Percentiles rank a stretch among this genome's conserved stretches.
These are phyloP conservation scores for Menidia beryllina DNA, from an alignment of 2,113 vertebrate species.

Conservation along the genomic window DNA sequence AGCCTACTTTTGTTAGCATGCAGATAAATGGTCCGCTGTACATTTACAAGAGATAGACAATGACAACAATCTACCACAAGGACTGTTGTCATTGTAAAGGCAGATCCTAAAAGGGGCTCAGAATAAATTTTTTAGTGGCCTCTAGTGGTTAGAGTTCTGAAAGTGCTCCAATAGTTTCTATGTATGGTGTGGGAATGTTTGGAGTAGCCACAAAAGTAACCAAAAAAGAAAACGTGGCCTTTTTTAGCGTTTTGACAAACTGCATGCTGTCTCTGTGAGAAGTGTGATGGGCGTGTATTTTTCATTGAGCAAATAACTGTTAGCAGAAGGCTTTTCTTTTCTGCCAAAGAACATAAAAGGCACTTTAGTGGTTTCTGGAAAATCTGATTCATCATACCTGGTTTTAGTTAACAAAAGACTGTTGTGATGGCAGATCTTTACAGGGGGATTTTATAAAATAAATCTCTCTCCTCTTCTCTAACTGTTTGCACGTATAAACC, in stretches of 20 bases:
- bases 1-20: neutral
- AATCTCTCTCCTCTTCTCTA: neutral
- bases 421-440: slow-evolving; percentile 1
- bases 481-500: neutral
- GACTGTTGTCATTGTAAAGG: neutral
- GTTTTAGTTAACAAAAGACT: slow-evolving; percentile 21
- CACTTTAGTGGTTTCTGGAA: slow-evolving; percentile 14
- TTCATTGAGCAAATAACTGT: slow-evolving; percentile 8
- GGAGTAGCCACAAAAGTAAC: too few relatives aligned
- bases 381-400: slow-evolving; percentile 29
- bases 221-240: too few relatives aligned
- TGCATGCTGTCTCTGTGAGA: neutral
- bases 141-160: slow-evolving; percentile 13
- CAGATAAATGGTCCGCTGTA: too few relatives aligned
- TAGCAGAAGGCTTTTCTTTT: neutral
- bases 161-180: neutral
- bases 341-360: neutral
- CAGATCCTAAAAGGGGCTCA: neutral
- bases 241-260: neutral
- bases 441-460: neutral
- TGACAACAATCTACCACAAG: too few relatives aligned
- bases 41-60: too few relatives aligned
- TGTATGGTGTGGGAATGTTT: neutral
- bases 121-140: neutral
- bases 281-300: neutral